Base-by-base conservation (phyloP, 30 jellyfish, hydroid and myxozoan species). In the Rhopilema esculentum region DNA sequence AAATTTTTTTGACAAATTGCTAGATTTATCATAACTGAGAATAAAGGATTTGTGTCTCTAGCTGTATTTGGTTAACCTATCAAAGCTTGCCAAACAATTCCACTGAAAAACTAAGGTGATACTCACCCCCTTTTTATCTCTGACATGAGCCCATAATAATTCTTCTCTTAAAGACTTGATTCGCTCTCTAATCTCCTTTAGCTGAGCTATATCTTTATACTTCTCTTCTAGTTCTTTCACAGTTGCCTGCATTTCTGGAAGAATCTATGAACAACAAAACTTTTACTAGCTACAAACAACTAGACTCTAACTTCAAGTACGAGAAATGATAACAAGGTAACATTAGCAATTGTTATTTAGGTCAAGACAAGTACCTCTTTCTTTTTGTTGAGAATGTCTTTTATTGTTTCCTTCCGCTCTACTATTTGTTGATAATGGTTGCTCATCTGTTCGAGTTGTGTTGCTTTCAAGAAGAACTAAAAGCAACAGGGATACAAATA, bases 361-460 rank as follows among this genome's bases (percentile, higher is more conserved):
- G 6, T 40, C 9, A 2, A 40, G 12, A 12, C 66, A 25, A 2
- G 12, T 66, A 96, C 99, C 98, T 96, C 97, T 84, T 74, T 84
- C 75, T 96, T 92, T 49, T 91, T 66, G 25, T 75, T 51, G 28
- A 91, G 83, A 0, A 89, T 88, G n/a, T 26, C 63, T 20, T 90
- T 71, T 33, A 88, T 88, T 8, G 53, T 63, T 24, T 86, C 85
- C 48, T 89, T 80, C 88, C 81, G 92, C 65, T 96, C 95, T 27
- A 80, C 15, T 1, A 89, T 92, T 28, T 19, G 49, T 61, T 91
- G 98, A 65, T 96, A 96, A 66, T 96, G 98, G 20, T 61, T 27
- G 81, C 95, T 92, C 97, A 96, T 85, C 40, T 93, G 97, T 32
- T 89, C 98, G 12, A 96, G 98, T 69, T 96, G 98, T 2, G 99